A percentile compares a stretch with the other conserved stretches of the same genome.
Conservation (phyloP, 2,888 invertebrate species). For the Galeruca laticollis region DNA sequence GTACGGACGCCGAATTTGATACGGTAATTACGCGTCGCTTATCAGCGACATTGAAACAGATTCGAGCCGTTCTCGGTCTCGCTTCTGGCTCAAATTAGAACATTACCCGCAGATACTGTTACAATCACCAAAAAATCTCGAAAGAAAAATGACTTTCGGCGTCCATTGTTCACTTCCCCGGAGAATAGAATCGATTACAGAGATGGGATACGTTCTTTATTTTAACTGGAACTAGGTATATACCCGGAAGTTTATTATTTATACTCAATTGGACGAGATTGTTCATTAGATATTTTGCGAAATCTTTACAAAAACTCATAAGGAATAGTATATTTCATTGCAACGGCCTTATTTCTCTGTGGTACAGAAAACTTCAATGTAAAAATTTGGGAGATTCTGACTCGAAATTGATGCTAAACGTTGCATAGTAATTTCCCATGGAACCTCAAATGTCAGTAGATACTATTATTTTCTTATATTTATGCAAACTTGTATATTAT, state of each 20-base stretch:
- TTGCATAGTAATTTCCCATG: no score
- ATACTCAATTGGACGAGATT: not conserved
- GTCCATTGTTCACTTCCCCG: slow-evolving; percentile 45
- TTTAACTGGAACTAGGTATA: not conserved
- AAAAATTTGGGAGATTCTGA: no score
- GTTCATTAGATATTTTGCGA: no score
- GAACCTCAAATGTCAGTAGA: no score
- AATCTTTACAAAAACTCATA: no score
- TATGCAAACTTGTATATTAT: no score
- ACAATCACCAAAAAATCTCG: slow-evolving; percentile 53
- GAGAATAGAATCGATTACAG: slow-evolving; percentile 24
- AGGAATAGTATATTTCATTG: no score
- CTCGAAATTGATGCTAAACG: no score
- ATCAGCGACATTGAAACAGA: slow-evolving; percentile 20
- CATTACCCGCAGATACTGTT: slow-evolving; percentile 55
- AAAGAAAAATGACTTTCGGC: slow-evolving; percentile 53
- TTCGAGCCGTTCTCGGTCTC: slow-evolving; percentile 18
- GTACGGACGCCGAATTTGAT: slow-evolving; percentile 29
- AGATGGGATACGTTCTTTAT: not conserved
- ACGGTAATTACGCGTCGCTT: slow-evolving; percentile 32
- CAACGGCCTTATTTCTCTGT: no score
- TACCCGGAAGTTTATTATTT: not conserved
- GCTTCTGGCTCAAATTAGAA: slow-evolving; percentile 48
- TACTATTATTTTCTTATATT: no score
- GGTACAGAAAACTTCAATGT: no score